These are phyloP conservation scores for Pandion haliaetus DNA, from an alignment of 2,113 vertebrate genomes.

Conservation along the genomic window DNA sequence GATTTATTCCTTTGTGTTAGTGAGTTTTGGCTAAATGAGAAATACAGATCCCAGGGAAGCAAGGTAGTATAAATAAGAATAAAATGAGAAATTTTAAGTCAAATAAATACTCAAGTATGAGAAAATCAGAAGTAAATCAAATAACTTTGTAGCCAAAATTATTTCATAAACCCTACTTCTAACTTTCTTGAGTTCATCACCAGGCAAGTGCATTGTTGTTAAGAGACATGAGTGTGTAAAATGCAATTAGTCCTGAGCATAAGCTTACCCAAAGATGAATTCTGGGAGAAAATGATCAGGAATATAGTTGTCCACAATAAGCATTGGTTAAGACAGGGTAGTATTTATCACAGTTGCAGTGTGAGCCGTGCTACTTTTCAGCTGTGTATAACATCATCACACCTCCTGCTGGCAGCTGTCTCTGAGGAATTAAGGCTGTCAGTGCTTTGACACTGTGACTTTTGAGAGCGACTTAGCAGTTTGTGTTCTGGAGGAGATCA, in stretches of 20 bases:
- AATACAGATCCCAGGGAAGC: not conserved
- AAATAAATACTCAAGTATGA: not conserved
- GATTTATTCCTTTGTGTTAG: not conserved
- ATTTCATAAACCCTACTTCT: constrained; percentile 42
- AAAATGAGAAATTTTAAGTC: not conserved
- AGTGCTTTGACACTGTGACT: not conserved
- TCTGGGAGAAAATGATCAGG: not conserved
- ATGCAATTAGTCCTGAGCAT: not conserved
- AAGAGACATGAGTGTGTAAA: not conserved
- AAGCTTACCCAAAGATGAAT: not conserved
- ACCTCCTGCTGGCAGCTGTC: fast-evolving
- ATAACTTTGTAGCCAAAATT: not conserved
- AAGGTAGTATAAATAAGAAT: not conserved
- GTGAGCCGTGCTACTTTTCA: not conserved
- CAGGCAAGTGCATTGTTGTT: not conserved
- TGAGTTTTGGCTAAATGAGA: not conserved
- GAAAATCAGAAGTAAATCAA: constrained; percentile 55
- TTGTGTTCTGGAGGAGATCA: not conserved
- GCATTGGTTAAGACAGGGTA: not conserved
- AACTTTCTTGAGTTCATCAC: constrained; percentile 16
- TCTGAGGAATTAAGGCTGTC: not conserved
- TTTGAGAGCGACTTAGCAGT: not conserved
- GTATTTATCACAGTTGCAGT: not conserved
- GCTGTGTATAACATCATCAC: not conserved
- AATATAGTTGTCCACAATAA: not conserved